Conservation (phyloP, 53 echinoderm and acorn worm genomes). For the Paelopatides confundens region DNA sequence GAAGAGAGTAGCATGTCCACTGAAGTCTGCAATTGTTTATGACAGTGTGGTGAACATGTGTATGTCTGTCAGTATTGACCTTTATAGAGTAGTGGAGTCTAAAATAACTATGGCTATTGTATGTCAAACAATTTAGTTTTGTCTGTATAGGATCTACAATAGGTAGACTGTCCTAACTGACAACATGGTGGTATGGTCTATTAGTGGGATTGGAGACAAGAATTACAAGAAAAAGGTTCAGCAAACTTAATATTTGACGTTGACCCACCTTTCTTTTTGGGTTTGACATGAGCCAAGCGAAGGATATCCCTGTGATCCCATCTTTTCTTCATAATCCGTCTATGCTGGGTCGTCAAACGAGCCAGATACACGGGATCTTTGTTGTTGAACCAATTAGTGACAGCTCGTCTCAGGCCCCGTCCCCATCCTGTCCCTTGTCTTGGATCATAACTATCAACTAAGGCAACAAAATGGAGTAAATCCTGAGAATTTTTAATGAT, state of each 20-base stretch:
- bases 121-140: no score
- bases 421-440: slow-evolving; percentile 91
- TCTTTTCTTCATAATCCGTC: slow-evolving; percentile 60
- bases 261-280: slow-evolving; percentile 75
- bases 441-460: slow-evolving; percentile 65
- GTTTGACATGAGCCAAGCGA: slow-evolving; percentile 86
- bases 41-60: no score
- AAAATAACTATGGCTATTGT: no score
- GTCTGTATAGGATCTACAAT: no score
- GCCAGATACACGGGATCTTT: slow-evolving; percentile 80
- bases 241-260: background rate
- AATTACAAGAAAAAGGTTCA: background rate
- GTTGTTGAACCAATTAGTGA: slow-evolving; percentile 79
- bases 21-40: no score
- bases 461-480: slow-evolving; percentile 84
- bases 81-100: no score
- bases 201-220: no score
- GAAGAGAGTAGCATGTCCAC: no score
- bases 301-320: slow-evolving; percentile 94
- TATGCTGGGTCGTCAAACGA: slow-evolving; percentile 67
- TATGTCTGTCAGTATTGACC: no score
- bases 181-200: no score
- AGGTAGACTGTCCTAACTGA: no score
- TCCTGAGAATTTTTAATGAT: slow-evolving; percentile 81
- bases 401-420: slow-evolving; percentile 80